Evolutionary conservation across 2,888 invertebrate species (phyloP), one percentile per base, ranked within the genome.

Genomic region (Synergus gifuensis): DNA sequence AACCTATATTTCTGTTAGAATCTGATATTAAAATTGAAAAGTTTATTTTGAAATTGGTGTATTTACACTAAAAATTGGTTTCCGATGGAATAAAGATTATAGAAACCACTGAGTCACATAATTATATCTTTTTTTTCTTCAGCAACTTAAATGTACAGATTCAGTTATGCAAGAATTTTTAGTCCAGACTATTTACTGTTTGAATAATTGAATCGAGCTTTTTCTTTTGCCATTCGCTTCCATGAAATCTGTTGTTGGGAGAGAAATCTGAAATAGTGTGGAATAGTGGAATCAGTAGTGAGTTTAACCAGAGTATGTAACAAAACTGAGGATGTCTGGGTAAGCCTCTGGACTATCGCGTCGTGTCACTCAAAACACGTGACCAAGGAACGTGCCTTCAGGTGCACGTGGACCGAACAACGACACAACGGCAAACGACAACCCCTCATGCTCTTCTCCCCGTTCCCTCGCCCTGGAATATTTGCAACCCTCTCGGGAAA

Each of bases 361-460:
- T 36, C 49, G 14, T 73, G 49, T 54, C 22, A 73, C 16, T 4
- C 16, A n/a, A 73, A 73, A 83, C 89, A 88, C 91, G 92, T 92
- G 92, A 91, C 88, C 85, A 80, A 81, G 86, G 85, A 92, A 91
- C 92, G 92, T 92, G 92, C 91, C 89, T 84, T 79, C 83, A 81
- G 85, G 83, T 86, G 90, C 91, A 92, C 92, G 92, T 92, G 91
- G 90, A 89, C 76, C 82, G 80, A 63, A 81, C 79, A 76, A 78
- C 83, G 79, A 79, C 85, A 84, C 22, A 28, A 28, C 22, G 22
- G 22, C 22, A 28, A 87, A 36, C 36, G 79, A 79, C 85, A 84
- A 87, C 86, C 87, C 87, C 85, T 73, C 84, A 83, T 82, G 80
- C 79, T 83, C 84, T 82, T 83, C 84, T 81, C 78, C 79, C 76